These are phyloP conservation scores for Ceryle rudis DNA, from an alignment of 2,797 vertebrate species.

Conservation along the genomic window DNA sequence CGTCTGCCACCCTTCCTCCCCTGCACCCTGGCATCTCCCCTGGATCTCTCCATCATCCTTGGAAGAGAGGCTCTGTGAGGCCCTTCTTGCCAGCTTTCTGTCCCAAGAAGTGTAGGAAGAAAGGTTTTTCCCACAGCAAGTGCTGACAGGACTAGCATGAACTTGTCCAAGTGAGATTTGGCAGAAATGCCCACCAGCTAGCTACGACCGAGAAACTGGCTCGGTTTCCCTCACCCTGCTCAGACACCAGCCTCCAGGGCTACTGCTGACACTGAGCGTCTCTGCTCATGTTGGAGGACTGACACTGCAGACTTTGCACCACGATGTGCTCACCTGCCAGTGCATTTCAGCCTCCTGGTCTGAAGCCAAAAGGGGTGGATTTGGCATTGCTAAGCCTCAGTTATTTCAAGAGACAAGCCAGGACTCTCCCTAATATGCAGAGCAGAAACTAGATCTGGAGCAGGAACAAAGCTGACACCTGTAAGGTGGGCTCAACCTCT, in stretches of 20 bases:
- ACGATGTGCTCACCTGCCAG: not conserved
- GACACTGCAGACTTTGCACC: not conserved
- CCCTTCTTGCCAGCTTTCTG: not conserved
- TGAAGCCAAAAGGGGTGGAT: not conserved
- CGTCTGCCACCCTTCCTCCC: not conserved
- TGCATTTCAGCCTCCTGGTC: not conserved
- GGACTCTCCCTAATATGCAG: not conserved
- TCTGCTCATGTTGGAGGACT: not conserved
- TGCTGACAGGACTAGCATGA: constrained; percentile 7
- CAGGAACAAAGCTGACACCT: not conserved
- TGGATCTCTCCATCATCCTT: not conserved
- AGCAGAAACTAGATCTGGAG: not conserved
- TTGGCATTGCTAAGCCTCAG: constrained; percentile 1
- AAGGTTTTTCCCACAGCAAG: constrained; percentile 29
- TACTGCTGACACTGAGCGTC: not conserved
- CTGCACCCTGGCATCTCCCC: not conserved
- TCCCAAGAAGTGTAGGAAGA: not conserved
- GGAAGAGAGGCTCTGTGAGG: not conserved
- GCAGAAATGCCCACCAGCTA: constrained; percentile 27
- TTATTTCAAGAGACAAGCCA: constrained; percentile 11
- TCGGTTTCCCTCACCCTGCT: fast-evolving
- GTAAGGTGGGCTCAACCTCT: not conserved
- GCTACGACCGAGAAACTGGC: not conserved
- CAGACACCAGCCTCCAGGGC: not conserved
- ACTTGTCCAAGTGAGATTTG: constrained; percentile 28